phyloP scores from a whole-genome alignment of 2,888 invertebrate species.

The Stictocephala bisonia region DNA sequence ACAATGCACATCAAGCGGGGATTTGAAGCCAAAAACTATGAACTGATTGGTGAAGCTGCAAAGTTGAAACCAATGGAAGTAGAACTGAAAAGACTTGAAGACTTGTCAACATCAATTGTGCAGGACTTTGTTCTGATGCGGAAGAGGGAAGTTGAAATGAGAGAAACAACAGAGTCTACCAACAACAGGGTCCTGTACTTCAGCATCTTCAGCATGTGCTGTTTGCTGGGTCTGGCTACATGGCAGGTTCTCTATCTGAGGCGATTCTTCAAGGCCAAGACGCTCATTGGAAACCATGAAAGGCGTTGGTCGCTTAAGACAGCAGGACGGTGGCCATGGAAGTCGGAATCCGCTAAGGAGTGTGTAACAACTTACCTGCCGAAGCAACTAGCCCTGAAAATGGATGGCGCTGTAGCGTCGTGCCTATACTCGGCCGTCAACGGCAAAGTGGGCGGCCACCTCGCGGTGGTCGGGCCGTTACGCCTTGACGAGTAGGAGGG shows the following conservation, averaged over 20 bases:
- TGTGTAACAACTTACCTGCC: no score
- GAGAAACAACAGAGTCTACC: constrained; percentile 98
- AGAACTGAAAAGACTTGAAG: constrained; percentile 94
- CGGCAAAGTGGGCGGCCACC: constrained; percentile 56
- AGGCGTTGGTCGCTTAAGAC: no score
- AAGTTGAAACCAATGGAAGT: constrained; percentile 98
- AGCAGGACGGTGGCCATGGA: no score
- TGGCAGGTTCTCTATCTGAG: constrained; percentile 99
- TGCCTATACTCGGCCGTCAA: constrained; percentile 67
- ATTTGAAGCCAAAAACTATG: constrained; percentile 97
- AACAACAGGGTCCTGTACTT: constrained; percentile 97
- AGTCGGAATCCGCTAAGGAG: no score
- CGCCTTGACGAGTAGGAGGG: no score
- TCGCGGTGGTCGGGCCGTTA: constrained; percentile 64
- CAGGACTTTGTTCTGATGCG: constrained; percentile 98
- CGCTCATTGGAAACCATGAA: no score
- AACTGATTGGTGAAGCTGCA: constrained; percentile 97
- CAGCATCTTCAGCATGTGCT: constrained; percentile 97
- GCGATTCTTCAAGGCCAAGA: constrained; percentile 99
- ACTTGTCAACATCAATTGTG: constrained; percentile 95
- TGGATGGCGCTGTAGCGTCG: constrained; percentile 72
- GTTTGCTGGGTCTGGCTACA: constrained; percentile 92
- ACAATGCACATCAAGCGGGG: constrained; percentile 91
- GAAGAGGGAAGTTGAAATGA: constrained; percentile 97
- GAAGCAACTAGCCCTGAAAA: constrained; percentile 74